Evolutionary conservation across 2,888 invertebrate genomes (phyloP).

Genomic region (Rugalucina vietnamica): DNA sequence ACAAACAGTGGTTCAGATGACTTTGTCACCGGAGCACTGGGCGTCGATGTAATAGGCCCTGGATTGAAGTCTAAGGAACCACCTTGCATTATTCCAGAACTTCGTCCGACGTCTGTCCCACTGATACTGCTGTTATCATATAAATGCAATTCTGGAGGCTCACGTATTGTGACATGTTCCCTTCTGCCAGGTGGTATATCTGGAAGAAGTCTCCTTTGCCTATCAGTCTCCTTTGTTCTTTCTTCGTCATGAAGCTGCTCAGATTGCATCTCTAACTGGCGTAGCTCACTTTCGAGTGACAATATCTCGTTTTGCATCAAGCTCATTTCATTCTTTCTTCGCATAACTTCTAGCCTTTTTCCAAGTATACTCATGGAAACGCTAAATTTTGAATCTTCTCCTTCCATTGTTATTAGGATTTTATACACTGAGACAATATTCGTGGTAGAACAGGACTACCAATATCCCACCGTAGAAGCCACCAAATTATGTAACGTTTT

Average conservation of each 20-base stretch:
- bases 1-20: not conserved
- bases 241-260: not conserved
- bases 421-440: too few species aligned
- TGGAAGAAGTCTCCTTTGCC: not conserved
- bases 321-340: not conserved
- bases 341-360: not conserved
- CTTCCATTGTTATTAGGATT: too few species aligned
- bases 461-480: too few species aligned
- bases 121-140: not conserved
- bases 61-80: not conserved
- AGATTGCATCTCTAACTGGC: not conserved
- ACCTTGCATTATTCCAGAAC: not conserved
- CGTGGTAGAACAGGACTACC: too few species aligned
- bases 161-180: not conserved
- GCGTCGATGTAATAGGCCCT: not conserved
- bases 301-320: not conserved
- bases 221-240: not conserved
- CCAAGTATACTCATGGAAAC: not conserved
- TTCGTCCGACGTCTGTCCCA: too few species aligned
- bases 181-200: not conserved
- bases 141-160: not conserved
- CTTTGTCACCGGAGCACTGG: not conserved
- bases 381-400: too few species aligned
- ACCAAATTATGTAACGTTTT: too few species aligned
- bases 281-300: not conserved